Percentiles rank a stretch among this genome's conserved stretches.
Conservation (phyloP, 2,113 vertebrate genomes). For the Gymnogyps californianus region DNA sequence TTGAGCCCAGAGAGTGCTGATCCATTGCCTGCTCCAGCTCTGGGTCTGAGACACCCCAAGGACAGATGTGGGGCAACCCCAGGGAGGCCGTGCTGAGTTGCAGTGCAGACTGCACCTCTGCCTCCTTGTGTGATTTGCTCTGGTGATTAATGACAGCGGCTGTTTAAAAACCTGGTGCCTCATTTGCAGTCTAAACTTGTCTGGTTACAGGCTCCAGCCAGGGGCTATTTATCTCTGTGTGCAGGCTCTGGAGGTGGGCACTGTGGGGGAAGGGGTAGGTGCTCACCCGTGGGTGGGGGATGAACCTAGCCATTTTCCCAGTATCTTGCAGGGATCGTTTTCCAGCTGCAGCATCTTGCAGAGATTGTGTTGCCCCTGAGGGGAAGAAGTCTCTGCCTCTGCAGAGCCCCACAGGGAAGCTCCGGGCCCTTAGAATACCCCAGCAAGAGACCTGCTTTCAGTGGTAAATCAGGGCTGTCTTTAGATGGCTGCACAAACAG, state of each 20-base stretch:
- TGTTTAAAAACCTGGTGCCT: slow-evolving; percentile 44
- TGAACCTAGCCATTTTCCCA: background rate
- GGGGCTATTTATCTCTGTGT: slow-evolving; percentile 26
- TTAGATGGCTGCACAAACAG: background rate
- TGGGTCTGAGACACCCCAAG: fast-evolving
- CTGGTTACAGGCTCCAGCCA: slow-evolving; percentile 40
- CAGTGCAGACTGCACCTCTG: background rate
- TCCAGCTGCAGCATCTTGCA: background rate
- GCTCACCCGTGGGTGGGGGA: background rate
- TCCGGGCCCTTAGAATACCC: background rate
- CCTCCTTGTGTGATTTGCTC: background rate
- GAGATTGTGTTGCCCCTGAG: background rate
- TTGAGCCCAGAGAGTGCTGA: background rate
- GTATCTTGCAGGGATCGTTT: background rate
- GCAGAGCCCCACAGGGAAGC: background rate
- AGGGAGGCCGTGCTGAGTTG: background rate
- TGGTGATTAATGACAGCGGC: slow-evolving; percentile 8
- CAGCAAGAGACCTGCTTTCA: background rate
- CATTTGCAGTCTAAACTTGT: slow-evolving; percentile 59
- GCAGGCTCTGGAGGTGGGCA: slow-evolving; percentile 8
- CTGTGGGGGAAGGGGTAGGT: background rate
- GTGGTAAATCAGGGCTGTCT: background rate
- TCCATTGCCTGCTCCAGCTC: background rate
- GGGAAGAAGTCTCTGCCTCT: background rate
- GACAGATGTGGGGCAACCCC: background rate